A percentile compares a stretch with the other conserved stretches of the same genome.
Conservation (phyloP, 2,113 vertebrate genomes). For the Anseranas semipalmata region DNA sequence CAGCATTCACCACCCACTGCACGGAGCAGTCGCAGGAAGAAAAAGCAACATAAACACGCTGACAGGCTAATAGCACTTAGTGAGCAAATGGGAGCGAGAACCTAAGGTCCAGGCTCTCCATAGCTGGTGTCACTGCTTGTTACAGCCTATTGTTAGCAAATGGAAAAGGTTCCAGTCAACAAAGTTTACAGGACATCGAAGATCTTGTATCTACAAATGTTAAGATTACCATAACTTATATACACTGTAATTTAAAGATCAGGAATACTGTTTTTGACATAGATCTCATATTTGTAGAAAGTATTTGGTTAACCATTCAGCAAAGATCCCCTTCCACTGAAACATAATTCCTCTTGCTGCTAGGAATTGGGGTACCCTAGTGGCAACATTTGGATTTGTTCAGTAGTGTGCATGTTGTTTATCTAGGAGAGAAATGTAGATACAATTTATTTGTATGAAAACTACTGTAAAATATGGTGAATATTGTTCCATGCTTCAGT, state of each 20-base stretch:
- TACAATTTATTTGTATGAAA: neutral
- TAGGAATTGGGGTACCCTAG: neutral
- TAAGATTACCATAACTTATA: neutral
- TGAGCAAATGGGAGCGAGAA: neutral
- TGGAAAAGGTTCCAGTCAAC: neutral
- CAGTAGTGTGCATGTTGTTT: neutral
- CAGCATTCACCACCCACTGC: neutral
- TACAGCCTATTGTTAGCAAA: neutral
- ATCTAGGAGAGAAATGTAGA: neutral
- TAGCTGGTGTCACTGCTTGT: neutral
- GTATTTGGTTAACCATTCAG: neutral
- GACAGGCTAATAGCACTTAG: neutral
- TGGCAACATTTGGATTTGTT: neutral
- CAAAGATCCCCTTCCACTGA: neutral
- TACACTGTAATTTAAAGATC: neutral
- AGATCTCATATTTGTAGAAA: neutral
- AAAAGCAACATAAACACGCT: neutral
- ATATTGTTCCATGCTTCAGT: neutral
- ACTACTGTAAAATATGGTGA: neutral
- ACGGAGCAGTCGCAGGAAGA: neutral
- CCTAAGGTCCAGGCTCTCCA: neutral
- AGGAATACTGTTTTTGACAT: neutral
- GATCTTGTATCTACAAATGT: neutral
- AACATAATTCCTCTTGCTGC: neutral
- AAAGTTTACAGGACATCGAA: neutral